Evolutionary conservation across 2,113 vertebrate genomes (phyloP).

Genomic region (Hippocampus comes): DNA sequence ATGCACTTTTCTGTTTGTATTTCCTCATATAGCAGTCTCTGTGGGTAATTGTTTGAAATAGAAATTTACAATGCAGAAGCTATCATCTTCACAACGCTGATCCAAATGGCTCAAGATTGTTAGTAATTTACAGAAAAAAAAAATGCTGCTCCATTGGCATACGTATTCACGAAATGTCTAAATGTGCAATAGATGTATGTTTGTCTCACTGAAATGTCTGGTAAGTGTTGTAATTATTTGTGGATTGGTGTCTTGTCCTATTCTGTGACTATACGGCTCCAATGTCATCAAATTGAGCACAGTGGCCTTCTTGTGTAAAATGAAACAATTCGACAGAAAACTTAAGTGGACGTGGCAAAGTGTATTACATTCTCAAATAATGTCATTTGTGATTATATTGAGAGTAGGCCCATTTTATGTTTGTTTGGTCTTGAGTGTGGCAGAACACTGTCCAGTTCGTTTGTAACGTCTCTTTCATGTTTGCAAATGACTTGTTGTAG

Average conservation of each 20-base stretch:
- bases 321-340: slow-evolving; percentile 10
- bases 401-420: slow-evolving; percentile 15
- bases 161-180: slow-evolving; percentile 53
- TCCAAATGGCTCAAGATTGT: slow-evolving; percentile 41
- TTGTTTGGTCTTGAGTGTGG: slow-evolving; percentile 15
- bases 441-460: slow-evolving; percentile 15
- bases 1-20: slow-evolving; percentile 21
- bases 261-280: slow-evolving; percentile 35
- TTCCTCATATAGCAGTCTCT: slow-evolving; percentile 20
- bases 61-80: slow-evolving; percentile 15
- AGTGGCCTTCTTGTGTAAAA: slow-evolving; percentile 22
- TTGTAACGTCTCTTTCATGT: slow-evolving; percentile 33
- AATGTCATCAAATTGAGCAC: slow-evolving; percentile 31
- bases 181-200: slow-evolving; percentile 44
- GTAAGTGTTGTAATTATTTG: slow-evolving; percentile 45
- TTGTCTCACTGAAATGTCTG: slow-evolving; percentile 45
- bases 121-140: slow-evolving; percentile 24
- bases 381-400: slow-evolving; percentile 13
- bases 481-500: slow-evolving; percentile 46
- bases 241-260: slow-evolving; percentile 52
- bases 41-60: slow-evolving; percentile 21
- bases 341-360: slow-evolving; percentile 15
- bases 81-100: slow-evolving; percentile 31
- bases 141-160: slow-evolving; percentile 23
- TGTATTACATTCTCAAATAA: slow-evolving; percentile 25